Base-by-base conservation (phyloP, 2,113 vertebrate species). In the Hippocampus abdominalis region DNA sequence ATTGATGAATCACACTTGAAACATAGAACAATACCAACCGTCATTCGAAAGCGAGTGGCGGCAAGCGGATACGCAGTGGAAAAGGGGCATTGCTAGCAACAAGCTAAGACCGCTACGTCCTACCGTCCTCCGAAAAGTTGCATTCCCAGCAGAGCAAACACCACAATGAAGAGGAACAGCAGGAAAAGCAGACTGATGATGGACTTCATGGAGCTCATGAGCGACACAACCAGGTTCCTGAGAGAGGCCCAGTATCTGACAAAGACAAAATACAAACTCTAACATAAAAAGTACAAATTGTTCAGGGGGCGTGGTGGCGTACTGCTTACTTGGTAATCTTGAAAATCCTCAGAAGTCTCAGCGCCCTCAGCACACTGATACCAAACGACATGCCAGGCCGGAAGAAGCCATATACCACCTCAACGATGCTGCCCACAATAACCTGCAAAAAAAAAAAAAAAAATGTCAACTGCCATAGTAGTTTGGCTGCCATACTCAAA, bases 351-450 rank as follows among this genome's bases (percentile, higher is more conserved):
- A 99, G 90, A 65, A 99, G 95, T 65, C 97, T 92, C 70, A 99
- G 91, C 21, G 97, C 97, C 84, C 97, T 88, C 48, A 99, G 89
- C 25, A 99, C 97, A 53, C 97, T 99, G 91, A 99, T 98, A 29
- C 97, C 97, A 74, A 99, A 99, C 23, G 97, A 98, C 61, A 96
- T 96, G 8, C 96, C 96, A 2, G 97, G 97, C 70, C 97, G 92
- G 90, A 99, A 98, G 90, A 98, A 96, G 40, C 97, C 95, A 96
- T 96, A 98, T 73, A 98, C 93, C 66, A 99, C 97, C 87, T 99
- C 97, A 0, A 98, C 97, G 85, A 99, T 98, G 84, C 97, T 99
- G 77, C 97, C 97, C 8, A 99, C 92, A 3, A 98, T 98, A 71
- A 99, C 97, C 97, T 99, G 86, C 60, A 78, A 64, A 64, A 42